Evolutionary conservation across 2,888 invertebrate genomes (phyloP).

Genomic region (Holacanthella duospinosa): DNA sequence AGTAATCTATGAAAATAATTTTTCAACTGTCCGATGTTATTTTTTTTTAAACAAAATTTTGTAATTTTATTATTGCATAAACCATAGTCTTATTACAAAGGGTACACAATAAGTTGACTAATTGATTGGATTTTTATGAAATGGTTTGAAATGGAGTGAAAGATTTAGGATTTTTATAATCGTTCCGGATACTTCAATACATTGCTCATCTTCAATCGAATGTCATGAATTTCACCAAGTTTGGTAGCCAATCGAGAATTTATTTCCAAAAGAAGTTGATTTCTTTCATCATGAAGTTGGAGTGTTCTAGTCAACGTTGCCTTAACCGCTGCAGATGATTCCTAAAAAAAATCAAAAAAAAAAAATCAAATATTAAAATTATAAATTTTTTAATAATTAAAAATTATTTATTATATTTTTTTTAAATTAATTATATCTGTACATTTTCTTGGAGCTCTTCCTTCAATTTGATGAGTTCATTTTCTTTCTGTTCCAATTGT

Average conservation of each 20-base stretch:
- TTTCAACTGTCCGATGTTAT: not conserved
- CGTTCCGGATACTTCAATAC: not conserved
- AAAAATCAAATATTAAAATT: not conserved
- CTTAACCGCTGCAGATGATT: not conserved
- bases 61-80: too few relatives aligned
- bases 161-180: too few relatives aligned
- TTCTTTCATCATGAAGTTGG: not conserved
- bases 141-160: too few relatives aligned
- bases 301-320: not conserved
- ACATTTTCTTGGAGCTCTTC: conserved; percentile 39
- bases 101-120: too few relatives aligned
- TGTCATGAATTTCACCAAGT: conserved; percentile 59
- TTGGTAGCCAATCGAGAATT: conserved; percentile 72
- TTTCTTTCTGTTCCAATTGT: conserved; percentile 70
- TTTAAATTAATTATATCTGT: too few relatives aligned
- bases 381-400: not conserved
- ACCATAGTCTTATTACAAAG: too few relatives aligned
- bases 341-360: not conserved
- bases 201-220: conserved; percentile 46
- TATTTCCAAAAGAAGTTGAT: conserved; percentile 39
- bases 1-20: not conserved
- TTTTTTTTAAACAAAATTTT: too few relatives aligned
- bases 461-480: conserved; percentile 57
- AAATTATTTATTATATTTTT: not conserved
- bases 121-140: too few relatives aligned